These are phyloP conservation scores for Stichodactyla helianthus DNA, from an alignment of 64 coral and sea anemone genomes.

Conservation along the genomic window DNA sequence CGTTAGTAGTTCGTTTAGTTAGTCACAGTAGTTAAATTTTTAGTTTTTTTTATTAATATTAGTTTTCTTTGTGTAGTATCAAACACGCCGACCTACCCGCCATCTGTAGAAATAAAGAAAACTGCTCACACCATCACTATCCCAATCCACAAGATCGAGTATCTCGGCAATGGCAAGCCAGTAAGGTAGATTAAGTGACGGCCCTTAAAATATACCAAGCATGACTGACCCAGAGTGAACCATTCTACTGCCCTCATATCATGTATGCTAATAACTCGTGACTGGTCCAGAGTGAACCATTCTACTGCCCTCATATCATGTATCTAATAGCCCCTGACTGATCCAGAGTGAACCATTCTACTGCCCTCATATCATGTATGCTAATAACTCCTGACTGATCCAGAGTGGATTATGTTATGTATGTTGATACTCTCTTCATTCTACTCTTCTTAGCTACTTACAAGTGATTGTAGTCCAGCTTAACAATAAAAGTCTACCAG, in stretches of 20 bases:
- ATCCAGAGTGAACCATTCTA: too few species aligned
- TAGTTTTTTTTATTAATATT: too few species aligned
- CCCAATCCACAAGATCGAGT: neutral
- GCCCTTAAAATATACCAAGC: too few species aligned
- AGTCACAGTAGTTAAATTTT: too few species aligned
- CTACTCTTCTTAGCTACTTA: neutral
- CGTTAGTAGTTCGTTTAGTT: too few species aligned
- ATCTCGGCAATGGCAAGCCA: neutral
- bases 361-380: neutral
- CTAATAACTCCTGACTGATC: neutral
- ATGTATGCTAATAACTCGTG: neutral
- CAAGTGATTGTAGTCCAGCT: neutral
- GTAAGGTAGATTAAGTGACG: neutral
- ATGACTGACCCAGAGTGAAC: too few species aligned
- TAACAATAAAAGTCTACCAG: neutral
- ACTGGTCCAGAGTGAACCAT: too few species aligned
- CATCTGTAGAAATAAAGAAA: neutral
- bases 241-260: neutral
- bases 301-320: too few species aligned
- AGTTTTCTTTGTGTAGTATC: slow-evolving; percentile 2
- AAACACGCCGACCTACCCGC: neutral
- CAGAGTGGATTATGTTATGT: too few species aligned
- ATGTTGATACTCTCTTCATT: neutral
- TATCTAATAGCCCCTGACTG: neutral
- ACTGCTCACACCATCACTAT: slow-evolving; percentile 1